phyloP scores from a whole-genome alignment of 23 tunicate genomes.

The Halocynthia aurantium region DNA sequence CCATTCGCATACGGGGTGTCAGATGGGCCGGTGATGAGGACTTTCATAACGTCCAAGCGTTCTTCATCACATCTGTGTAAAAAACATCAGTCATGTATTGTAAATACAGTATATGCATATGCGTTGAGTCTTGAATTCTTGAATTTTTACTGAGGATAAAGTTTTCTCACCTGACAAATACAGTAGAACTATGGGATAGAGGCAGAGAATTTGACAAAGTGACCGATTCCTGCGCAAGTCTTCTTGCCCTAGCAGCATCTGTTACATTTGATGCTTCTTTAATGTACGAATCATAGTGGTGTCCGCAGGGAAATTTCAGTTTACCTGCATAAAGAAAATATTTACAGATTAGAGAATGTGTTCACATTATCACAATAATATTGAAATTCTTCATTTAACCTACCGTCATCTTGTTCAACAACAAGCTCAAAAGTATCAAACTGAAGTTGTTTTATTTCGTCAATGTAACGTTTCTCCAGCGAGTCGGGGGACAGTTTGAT shows the following conservation, averaged over 20 bases:
- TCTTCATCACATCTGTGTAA: constrained; percentile 24
- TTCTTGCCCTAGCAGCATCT: constrained; percentile 18
- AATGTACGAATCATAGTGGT: constrained; percentile 10
- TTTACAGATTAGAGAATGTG: not conserved
- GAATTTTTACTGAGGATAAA: too few relatives aligned
- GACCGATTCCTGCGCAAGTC: constrained; percentile 24
- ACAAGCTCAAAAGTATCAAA: constrained; percentile 16
- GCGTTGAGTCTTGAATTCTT: too few relatives aligned
- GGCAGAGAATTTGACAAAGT: constrained; percentile 25
- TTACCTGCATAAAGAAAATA: constrained; percentile 10
- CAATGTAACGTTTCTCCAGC: not conserved
- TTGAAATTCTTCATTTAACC: too few relatives aligned
- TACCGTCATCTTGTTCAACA: constrained; percentile 10
- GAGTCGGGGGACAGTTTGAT: constrained; percentile 8
- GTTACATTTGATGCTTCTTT: constrained; percentile 18
- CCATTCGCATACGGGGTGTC: constrained; percentile 33
- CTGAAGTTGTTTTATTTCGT: constrained; percentile 15
- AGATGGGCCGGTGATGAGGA: constrained; percentile 16
- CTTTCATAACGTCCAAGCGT: constrained; percentile 27
- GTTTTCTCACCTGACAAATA: constrained; percentile 10
- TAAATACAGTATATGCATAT: too few relatives aligned
- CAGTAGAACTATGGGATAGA: constrained; percentile 18
- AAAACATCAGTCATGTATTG: too few relatives aligned
- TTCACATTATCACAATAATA: too few relatives aligned
- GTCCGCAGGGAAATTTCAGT: constrained; percentile 9